These are phyloP conservation scores for Megathymus violae DNA, from an alignment of 1,140 invertebrate genomes.

Conservation along the genomic window DNA sequence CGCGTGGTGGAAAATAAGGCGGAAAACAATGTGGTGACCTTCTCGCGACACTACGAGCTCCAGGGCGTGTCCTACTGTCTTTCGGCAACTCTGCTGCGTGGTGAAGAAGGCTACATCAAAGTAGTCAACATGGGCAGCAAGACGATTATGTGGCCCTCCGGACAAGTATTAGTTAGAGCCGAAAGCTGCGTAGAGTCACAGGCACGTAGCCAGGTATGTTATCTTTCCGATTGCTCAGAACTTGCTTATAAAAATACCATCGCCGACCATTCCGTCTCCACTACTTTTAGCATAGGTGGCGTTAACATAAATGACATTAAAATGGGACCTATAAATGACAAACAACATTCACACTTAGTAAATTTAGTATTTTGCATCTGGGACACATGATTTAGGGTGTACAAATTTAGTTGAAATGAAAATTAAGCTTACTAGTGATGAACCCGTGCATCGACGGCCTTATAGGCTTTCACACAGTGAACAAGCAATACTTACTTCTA, in stretches of 20 bases:
- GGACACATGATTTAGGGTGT: background rate
- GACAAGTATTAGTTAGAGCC: slow-evolving; percentile 16
- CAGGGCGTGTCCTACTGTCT: slow-evolving; percentile 24
- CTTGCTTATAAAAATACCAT: background rate
- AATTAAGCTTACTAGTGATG: slow-evolving; percentile 9
- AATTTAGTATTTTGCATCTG: background rate
- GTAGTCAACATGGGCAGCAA: slow-evolving; percentile 19
- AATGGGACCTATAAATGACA: background rate
- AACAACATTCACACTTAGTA: background rate
- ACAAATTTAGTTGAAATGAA: slow-evolving; percentile 10
- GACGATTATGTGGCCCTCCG: slow-evolving; percentile 6
- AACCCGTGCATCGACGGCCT: slow-evolving; percentile 39
- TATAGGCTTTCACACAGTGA: slow-evolving; percentile 43
- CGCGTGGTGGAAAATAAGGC: slow-evolving; percentile 5
- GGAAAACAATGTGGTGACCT: slow-evolving; percentile 19
- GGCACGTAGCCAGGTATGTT: background rate
- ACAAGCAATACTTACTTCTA: slow-evolving; percentile 36
- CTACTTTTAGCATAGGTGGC: background rate
- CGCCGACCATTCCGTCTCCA: background rate
- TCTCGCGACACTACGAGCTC: slow-evolving; percentile 20
- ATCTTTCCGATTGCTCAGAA: background rate
- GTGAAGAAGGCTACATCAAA: slow-evolving; percentile 27
- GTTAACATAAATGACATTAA: background rate
- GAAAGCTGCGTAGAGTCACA: slow-evolving; percentile 15
- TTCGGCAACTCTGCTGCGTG: slow-evolving; percentile 23